Evolutionary conservation across 2,113 vertebrate genomes (phyloP), one percentile per base, ranked within the genome.

Genomic region (Pithys albifrons): DNA sequence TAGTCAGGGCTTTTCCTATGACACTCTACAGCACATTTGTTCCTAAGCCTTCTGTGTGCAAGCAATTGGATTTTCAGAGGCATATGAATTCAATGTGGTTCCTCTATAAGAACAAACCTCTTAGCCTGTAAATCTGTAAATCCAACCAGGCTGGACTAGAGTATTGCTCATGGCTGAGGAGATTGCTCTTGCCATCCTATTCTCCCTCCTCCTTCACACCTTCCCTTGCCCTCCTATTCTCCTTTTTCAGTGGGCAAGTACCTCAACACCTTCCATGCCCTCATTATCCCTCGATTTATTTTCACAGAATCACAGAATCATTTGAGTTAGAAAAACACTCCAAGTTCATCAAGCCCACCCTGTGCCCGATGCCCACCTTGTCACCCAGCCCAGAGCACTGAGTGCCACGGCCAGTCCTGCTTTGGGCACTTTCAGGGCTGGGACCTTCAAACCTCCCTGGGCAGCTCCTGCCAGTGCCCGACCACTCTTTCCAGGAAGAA

Each of bases 291-390:
- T 11, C 59, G 10, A 46, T 67, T 52, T 59, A n/a, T 61, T 20
- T 59, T 67, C 45, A 46, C 28, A 29, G 69, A 33, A 37, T 19
- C 14, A 9, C 25, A 43, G 49, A 0, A 45, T 59, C 15, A 14
- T 4, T 29, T 10, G 4, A 46, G 78, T 0, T 89, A 37, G 54
- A 5, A 61, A 54, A 75, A 8, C 2, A 10, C 39, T 75, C 5
- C 46, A 9, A 59, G 37, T 12, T 12, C 52, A 28, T 0, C 0
- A 0, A 48, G 29, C 12, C 6, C 48, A 3, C 61, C 24, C 46
- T 22, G n/a, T 61, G 46, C 12, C 49, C 2, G 0, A 4, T 39
- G 1, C 7, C n/a, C 70, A 61, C 39, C 62, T 54, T 61, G 62
- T 69, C 6, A 8, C 22, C 61, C 70, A 89, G 52, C 37, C 37